Evolutionary conservation across 2,888 invertebrate species (phyloP).

Genomic region (Rhorus exstirpatorius): DNA sequence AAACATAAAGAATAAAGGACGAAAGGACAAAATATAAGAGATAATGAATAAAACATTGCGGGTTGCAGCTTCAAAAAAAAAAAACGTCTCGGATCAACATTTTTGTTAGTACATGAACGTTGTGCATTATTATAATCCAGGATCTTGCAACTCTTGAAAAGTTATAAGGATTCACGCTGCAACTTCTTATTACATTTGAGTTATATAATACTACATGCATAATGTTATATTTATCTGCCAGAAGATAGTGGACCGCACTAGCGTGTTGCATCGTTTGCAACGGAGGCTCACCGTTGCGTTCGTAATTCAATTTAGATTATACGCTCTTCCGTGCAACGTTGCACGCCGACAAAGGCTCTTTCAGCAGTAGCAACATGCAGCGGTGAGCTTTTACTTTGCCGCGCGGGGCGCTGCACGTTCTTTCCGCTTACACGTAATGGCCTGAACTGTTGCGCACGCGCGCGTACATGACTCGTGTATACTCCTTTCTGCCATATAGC

Average conservation of each 20-base stretch:
- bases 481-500: neutral
- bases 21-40: neutral
- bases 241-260: neutral
- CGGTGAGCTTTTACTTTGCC: conserved; percentile 47
- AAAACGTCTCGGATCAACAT: too few species aligned
- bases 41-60: neutral
- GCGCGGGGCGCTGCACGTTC: conserved; percentile 8
- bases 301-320: conserved; percentile 67
- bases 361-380: neutral
- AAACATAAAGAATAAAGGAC: too few species aligned
- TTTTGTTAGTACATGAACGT: too few species aligned
- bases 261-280: neutral
- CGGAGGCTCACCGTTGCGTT: conserved; percentile 58
- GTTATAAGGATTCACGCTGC: too few species aligned
- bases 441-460: neutral
- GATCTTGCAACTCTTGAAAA: too few species aligned
- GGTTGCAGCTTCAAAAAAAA: too few species aligned
- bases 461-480: neutral
- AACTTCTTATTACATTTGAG: too few species aligned
- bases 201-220: too few species aligned
- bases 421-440: neutral
- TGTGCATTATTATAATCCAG: too few species aligned
- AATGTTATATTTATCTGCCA: neutral
- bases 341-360: conserved; percentile 59
- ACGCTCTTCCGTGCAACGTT: conserved; percentile 61